Evolutionary conservation across 2,888 invertebrate genomes (phyloP).

Genomic region (Apodemia duryi): DNA sequence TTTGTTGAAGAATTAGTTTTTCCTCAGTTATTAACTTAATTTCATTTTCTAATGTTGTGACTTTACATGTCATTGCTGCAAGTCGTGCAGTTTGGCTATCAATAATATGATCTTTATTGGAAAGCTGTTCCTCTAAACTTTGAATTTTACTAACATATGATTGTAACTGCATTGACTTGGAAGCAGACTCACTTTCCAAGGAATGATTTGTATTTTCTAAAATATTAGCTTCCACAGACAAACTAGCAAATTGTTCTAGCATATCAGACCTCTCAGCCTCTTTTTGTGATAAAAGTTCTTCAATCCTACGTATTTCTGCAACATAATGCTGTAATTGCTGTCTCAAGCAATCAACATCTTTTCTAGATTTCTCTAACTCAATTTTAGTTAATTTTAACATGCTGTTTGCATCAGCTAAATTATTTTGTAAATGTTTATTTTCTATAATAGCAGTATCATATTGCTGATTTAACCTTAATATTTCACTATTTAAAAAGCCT

Average conservation of each 20-base stretch:
- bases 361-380: constrained; percentile 83
- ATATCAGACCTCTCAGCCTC: constrained; percentile 89
- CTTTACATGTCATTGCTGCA: constrained; percentile 58
- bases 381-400: constrained; percentile 81
- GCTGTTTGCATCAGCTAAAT: constrained; percentile 82
- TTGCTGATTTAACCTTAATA: constrained; percentile 74
- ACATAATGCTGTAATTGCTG: constrained; percentile 90
- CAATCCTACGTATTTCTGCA: constrained; percentile 87
- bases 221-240: constrained; percentile 87
- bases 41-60: constrained; percentile 64
- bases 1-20: constrained; percentile 62
- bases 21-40: constrained; percentile 65
- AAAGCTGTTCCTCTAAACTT: constrained; percentile 82
- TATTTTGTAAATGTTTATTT: constrained; percentile 87
- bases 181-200: constrained; percentile 86
- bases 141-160: constrained; percentile 69
- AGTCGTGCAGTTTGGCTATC: constrained; percentile 58
- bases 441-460: constrained; percentile 81
- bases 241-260: constrained; percentile 87
- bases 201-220: constrained; percentile 89
- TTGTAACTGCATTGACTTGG: constrained; percentile 81
- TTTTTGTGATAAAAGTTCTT: constrained; percentile 86
- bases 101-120: constrained; percentile 64
- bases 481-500: constrained; percentile 78
- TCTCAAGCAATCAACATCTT: constrained; percentile 86